Evolutionary conservation across 2,113 vertebrate species (phyloP).

Genomic region (Sebastes schlegelii): DNA sequence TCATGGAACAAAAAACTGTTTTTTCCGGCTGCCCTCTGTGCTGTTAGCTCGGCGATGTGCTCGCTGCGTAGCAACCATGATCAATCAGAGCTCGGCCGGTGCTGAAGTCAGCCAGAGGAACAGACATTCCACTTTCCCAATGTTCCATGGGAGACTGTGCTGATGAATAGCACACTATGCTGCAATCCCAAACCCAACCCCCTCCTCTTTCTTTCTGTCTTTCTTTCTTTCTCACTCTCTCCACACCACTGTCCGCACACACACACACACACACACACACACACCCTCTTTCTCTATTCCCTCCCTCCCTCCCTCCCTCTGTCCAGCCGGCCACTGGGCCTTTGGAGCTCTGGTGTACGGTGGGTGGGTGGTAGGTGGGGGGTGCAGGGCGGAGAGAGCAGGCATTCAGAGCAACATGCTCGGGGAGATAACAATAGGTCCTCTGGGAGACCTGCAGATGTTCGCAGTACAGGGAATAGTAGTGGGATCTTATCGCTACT

Average conservation of each 20-base stretch:
- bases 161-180: constrained; percentile 81
- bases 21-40: constrained; percentile 33
- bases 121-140: constrained; percentile 83
- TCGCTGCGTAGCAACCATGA: constrained; percentile 65
- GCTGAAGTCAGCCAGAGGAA: constrained; percentile 83
- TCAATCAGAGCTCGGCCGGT: constrained; percentile 79
- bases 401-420: constrained; percentile 76
- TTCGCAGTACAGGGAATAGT: constrained; percentile 65
- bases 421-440: constrained; percentile 83
- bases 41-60: constrained; percentile 40
- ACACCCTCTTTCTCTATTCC: constrained; percentile 32
- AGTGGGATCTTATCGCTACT: constrained; percentile 59
- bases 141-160: constrained; percentile 83
- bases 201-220: constrained; percentile 28
- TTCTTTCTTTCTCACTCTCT: constrained; percentile 58
- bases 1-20: constrained; percentile 16
- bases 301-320: constrained; percentile 33
- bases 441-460: constrained; percentile 85
- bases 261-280: constrained; percentile 33
- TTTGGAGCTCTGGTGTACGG: constrained; percentile 71
- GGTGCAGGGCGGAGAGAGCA: constrained; percentile 72
- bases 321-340: constrained; percentile 75
- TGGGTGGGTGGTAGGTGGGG: constrained; percentile 71
- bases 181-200: constrained; percentile 70
- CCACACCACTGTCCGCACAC: constrained; percentile 69